Evolutionary conservation across 2,888 invertebrate genomes (phyloP).

Genomic region (Keiferia lycopersicella): DNA sequence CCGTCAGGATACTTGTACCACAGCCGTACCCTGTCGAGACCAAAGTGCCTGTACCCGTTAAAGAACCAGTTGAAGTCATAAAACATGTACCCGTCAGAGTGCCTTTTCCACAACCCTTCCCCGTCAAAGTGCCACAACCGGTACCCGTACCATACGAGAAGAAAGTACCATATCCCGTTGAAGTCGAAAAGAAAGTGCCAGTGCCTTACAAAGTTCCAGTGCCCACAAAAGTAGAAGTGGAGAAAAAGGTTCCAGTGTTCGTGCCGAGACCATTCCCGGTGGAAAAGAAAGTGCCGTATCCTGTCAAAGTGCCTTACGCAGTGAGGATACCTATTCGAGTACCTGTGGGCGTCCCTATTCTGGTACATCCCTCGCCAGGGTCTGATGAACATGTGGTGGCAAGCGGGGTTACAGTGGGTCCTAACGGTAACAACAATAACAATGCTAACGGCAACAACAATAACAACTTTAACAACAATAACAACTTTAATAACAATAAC

Average conservation of each 20-base stretch:
- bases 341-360: conserved; percentile 29
- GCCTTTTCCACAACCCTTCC: conserved; percentile 56
- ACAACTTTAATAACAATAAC: too few relatives aligned
- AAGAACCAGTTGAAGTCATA: conserved; percentile 67
- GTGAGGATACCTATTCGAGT: conserved; percentile 44
- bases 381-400: conserved; percentile 23
- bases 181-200: conserved; percentile 68
- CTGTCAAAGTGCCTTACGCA: conserved; percentile 47
- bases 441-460: too few relatives aligned
- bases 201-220: conserved; percentile 53
- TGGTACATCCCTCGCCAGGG: conserved; percentile 23
- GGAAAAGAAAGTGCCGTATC: conserved; percentile 64
- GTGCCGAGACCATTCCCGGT: conserved; percentile 60
- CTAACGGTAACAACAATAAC: not conserved
- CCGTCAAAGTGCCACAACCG: conserved; percentile 78
- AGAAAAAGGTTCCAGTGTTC: conserved; percentile 60
- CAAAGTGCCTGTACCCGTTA: conserved; percentile 71
- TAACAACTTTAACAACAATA: too few relatives aligned
- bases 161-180: conserved; percentile 64
- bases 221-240: conserved; percentile 56
- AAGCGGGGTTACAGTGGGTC: conserved; percentile 3
- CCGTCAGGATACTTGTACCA: conserved; percentile 68
- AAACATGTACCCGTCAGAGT: conserved; percentile 69
- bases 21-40: conserved; percentile 78
- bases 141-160: conserved; percentile 77